Conservation (phyloP, 2,888 invertebrate genomes). For the Pristionchus japonicus region DNA sequence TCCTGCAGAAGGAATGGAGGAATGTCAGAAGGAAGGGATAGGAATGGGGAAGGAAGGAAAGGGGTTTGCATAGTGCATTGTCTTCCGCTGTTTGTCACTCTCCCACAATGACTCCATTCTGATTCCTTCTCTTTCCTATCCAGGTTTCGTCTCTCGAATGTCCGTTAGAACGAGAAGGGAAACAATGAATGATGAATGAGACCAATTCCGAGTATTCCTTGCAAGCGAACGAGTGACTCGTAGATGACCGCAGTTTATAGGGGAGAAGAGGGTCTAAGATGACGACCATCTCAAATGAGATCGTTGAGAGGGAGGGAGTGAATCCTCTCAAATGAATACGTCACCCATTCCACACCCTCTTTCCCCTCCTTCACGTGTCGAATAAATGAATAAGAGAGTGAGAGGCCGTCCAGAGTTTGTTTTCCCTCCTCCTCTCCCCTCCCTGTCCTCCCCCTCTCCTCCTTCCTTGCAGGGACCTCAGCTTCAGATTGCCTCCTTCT, state of each 20-base stretch:
- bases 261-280: neutral
- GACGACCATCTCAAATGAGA: neutral
- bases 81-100: neutral
- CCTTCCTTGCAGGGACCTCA: neutral
- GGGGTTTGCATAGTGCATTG: neutral
- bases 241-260: neutral
- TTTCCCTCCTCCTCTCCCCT: neutral
- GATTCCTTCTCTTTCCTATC: neutral
- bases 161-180: neutral
- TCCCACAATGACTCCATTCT: slow-evolving; percentile 2
- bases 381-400: slow-evolving; percentile 26
- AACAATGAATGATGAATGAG: slow-evolving; percentile 34
- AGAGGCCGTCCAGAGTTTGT: slow-evolving; percentile 6
- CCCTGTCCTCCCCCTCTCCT: neutral
- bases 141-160: neutral
- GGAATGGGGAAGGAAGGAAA: neutral
- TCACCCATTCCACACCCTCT: neutral
- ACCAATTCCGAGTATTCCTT: neutral
- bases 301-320: neutral
- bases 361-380: neutral
- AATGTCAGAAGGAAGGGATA: neutral
- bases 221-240: neutral
- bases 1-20: neutral
- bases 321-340: neutral
- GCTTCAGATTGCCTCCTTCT: neutral